Evolutionary conservation across 2,888 invertebrate genomes (phyloP), one percentile per base, ranked within the genome.

Genomic region (Autographa pulchrina): DNA sequence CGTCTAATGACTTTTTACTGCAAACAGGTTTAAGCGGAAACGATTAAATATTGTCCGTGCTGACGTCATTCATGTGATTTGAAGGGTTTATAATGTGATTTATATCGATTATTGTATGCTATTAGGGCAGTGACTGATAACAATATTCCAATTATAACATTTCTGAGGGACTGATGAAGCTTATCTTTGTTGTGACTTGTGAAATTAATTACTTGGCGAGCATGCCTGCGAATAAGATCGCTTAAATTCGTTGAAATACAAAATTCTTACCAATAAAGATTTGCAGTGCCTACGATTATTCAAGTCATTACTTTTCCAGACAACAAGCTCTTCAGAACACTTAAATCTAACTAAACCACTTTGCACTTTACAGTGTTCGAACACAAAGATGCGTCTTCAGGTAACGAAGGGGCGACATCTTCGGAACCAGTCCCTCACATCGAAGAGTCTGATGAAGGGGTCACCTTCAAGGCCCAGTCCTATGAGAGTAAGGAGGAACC

Each of bases 401-500:
- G 90, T 67, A 93, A 93, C 75, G 93, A 90, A 41, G 89, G 86
- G 0, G 89, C 86, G 9, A 88, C 86, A 0, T 90, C 89, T 0
- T 88, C 92, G 0, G 93, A 90, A 65, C 88, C 86, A 0, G 71
- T 86, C 0, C 90, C 85, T 41, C 88, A 83, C 2, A 90, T 92
- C 41, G 92, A 91, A 68, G 93, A 91, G 59, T 91, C 91, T 0
- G 94, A 93, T 54, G 95, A 94, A 56, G 93, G 91, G 0, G 92
- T 92, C 65, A 89, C 88, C 0, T 95, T 93, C 73, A 91, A 92
- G 72, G 90, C 91, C 16, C 90, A 88, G 11, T 91, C 91, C 56
- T 90, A 88, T 62, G 93, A 93, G 65, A 90, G 87, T 73, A 92
- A 92, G 76, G 95, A 96, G 18, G 96, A 96, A 11, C 93, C 97